Evolutionary conservation across 2,888 invertebrate species (phyloP).

Genomic region (Apamea crenata): DNA sequence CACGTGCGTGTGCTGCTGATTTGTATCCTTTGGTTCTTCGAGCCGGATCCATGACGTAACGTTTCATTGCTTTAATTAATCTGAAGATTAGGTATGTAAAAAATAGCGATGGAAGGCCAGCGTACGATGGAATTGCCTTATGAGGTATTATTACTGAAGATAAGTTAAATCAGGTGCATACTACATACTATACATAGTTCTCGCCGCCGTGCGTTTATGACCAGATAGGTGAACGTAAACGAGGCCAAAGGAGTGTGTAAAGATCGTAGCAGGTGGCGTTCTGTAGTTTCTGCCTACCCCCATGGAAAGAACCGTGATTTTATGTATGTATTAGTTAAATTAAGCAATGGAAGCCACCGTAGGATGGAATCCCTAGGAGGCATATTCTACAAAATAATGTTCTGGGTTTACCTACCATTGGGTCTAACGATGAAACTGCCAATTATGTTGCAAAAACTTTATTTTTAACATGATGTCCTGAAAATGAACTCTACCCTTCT

Average conservation of each 20-base stretch:
- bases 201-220: no score
- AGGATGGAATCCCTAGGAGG: not conserved
- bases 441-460: not conserved
- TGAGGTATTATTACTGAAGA: not conserved
- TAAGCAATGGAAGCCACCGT: not conserved
- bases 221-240: no score
- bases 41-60: slow-evolving; percentile 22
- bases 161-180: not conserved
- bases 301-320: no score
- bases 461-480: not conserved
- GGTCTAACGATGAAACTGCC: not conserved
- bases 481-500: not conserved
- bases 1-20: slow-evolving; percentile 49
- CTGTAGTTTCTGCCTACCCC: no score
- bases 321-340: not conserved
- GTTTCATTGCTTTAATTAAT: not conserved
- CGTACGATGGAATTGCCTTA: not conserved
- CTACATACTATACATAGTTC: no score
- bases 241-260: no score
- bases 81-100: not conserved
- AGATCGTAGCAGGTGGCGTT: no score
- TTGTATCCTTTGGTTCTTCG: slow-evolving; percentile 25
- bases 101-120: not conserved
- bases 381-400: no score
- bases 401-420: not conserved